Base-by-base conservation (phyloP, 64 coral and sea anemone genomes). In the Montipora foliosa region DNA sequence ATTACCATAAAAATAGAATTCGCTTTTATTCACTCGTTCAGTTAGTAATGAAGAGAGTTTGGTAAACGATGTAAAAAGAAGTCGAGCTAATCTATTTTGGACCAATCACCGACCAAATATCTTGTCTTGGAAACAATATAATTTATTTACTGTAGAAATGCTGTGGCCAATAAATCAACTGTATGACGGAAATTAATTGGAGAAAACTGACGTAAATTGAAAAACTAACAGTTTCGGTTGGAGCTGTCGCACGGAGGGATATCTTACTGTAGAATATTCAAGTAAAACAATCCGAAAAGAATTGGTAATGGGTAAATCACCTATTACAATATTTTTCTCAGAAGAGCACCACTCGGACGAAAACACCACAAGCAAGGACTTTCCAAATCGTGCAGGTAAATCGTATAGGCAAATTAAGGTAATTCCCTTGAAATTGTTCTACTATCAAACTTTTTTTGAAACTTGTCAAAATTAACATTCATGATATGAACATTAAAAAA, bases 131-230 rank as follows among this genome's bases (percentile, higher is more conserved):
- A 57, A 68, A 90, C 83, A 90, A 95, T 85, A 87, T 79, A 80
- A 22, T 70, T 83, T 79, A 95, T 95, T 95, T 85, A 95, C 72
- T 79, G 80, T 69, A 86, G 83, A 94, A 94, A 94, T 89, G 86
- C 92, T 68, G 60, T 66, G 76, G 93, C 78, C 84, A 87, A 94
- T 94, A 77, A 86, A 90, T 95, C 93, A 95, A 95, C 88, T 95
- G 80, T 79, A 72, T 95, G 96, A 90, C 92, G 91, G 86, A 95
- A 95, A 97, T 97, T 97, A 94, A 89, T 90, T 94, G 53, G 67
- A 82, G 88, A 95, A 97, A 89, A 62, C 29, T 37, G 29, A 37
- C 89, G 84, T 89, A 94, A 97, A 95, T 95, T 95, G 89, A 44
- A 94, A 94, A 97, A 92, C 93, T 94, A 94, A 94, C 92, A 94